Percentiles rank a stretch among this genome's conserved stretches.
Evolutionary conservation across 2,113 vertebrate genomes (phyloP).

Genomic region (Psittacula cyanocephala): DNA sequence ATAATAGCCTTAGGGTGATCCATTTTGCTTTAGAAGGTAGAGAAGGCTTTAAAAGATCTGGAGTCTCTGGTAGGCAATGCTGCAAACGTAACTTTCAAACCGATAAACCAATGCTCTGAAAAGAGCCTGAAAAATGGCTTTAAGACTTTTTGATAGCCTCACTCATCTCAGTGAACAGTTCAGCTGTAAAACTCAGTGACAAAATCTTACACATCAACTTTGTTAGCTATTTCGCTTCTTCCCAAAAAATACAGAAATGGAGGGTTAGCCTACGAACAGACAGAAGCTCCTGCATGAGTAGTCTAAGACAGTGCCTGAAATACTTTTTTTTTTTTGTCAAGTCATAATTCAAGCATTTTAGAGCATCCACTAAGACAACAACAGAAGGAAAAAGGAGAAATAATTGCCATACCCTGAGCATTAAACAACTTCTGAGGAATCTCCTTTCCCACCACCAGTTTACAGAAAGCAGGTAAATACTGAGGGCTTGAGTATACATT

Average conservation of each 20-base stretch:
- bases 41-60: background rate
- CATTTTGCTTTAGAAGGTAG: background rate
- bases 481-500: background rate
- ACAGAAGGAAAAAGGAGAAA: background rate
- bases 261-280: background rate
- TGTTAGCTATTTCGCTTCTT: background rate
- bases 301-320: background rate
- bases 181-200: background rate
- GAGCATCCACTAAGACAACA: background rate
- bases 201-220: background rate
- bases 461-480: background rate
- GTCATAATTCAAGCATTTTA: background rate
- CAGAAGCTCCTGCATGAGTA: background rate
- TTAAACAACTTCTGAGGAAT: background rate
- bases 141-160: background rate
- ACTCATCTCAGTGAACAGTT: background rate
- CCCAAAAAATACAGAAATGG: background rate
- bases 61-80: background rate
- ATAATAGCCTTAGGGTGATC: background rate
- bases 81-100: background rate
- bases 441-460: background rate
- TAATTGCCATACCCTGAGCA: background rate
- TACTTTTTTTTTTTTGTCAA: background rate
- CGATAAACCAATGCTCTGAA: background rate
- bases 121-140: background rate